Evolutionary conservation across 2,113 vertebrate genomes (phyloP), one percentile per base, ranked within the genome.

Genomic region (Raja brachyura): DNA sequence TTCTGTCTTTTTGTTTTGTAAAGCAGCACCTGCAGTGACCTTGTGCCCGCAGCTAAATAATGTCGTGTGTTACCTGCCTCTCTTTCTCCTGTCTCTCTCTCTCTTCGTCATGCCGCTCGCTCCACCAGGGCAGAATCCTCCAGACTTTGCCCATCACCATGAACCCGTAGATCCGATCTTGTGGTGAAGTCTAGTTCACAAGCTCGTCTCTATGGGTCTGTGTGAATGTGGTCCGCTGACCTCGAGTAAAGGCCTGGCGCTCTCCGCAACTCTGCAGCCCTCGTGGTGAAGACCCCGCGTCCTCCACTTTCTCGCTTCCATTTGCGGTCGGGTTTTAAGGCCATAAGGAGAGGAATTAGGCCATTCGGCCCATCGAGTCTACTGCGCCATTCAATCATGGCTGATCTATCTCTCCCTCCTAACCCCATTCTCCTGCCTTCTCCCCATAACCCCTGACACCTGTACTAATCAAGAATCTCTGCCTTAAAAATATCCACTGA

Each of bases 121-220:
- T 63, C n/a, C 16, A 25, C 59, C 31, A 18, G 10, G 83, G 61
- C 25, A 18, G 83, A 63, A 66, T 54, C 63, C 70, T 14, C 66
- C 33, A 48, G 66, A 74, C 9, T 1, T 31, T 96, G 97, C 98
- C 98, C 97, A 95, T 96, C 98, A 98, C 97, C 98, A 98, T 97
- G 98, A 99, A 99, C 98, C 98, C 98, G 98, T 99, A 99, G 98
- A 99, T 99, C 98, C 98, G 98, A 99, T 99, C 98, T 99, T 99
- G 98, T 99, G 98, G 97, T 97, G 95, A 97, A 97, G 97, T 94
- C 95, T 94, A 97, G 96, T 95, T 95, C 98, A 97, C 98, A 99
- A 99, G 98, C 97, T 99, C 98, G 98, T 96, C 96, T 99, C 98
- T 99, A 98, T 98, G 98, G 98, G 98, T 99, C 98, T 98, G 97